Evolutionary conservation across 2,113 vertebrate species (phyloP), one percentile per base, ranked within the genome.

Genomic region (Maccullochella peelii): DNA sequence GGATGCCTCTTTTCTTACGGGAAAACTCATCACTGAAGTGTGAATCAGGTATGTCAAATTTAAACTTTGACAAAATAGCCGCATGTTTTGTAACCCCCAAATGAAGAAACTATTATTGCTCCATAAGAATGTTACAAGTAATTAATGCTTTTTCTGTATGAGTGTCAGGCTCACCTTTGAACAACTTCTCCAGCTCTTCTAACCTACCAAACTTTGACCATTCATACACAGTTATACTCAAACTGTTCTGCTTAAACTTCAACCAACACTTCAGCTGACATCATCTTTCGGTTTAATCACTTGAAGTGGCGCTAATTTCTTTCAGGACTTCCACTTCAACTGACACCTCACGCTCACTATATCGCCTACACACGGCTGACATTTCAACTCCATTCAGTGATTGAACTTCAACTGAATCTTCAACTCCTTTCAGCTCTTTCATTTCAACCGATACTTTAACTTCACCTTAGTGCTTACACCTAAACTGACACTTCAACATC

Each of bases 21-120:
- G 97, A 97, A 89, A 97, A 97, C 52, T 68, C 96, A 0, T 96
- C 97, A 0, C 83, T 97, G 88, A 98, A 95, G 79, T 99, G 98
- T 8, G 96, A 97, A 94, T 98, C 97, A 79, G 98, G 98, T 99
- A 94, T n/a, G 65, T 83, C n/a, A 0, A 4, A 33, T 20, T 54
- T 14, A 12, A 33, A 15, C 18, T 40, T 40, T n/a, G 23, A 57
- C 8, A 40, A 58, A 84, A 50, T 21, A 27, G 8, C n/a, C 4
- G n/a, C 10, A 63, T 8, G 7, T 44, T 52, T 33, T 38, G 2
- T 54, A 23, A 49, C 5, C 18, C 25, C 49, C 9, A 54, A 10
- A 47, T 30, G 4, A 10, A 20, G 20, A 14, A n/a, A 47, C 5
- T 12, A 10, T 25, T n/a, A 2, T 62, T 25, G 6, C 20, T 49